Evolutionary conservation across 2,888 invertebrate genomes (phyloP), one percentile per base, ranked within the genome.

Genomic region (Pediacus dermestoides): DNA sequence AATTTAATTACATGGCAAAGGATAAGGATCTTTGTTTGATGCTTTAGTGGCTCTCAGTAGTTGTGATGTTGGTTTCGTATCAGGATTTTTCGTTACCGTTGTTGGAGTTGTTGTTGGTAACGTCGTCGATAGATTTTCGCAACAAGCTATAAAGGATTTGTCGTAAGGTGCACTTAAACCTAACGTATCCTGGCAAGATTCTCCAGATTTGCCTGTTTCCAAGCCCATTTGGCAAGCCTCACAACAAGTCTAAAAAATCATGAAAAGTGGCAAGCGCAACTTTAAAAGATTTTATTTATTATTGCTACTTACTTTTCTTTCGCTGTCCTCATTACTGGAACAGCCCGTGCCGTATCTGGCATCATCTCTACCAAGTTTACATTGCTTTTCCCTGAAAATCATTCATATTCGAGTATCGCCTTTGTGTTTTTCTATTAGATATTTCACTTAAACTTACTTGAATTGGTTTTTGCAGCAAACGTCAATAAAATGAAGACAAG

Each of bases 221-320:
- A 81, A 66, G 1, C 83, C 83, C 23, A 81, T 66, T 59, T 77
- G 76, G 52, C 82, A 82, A 4, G 78, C 75, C 49, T 78, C 77
- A 52, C 81, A 82, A 53, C 82, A 82, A 52, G 75, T 73, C 68
- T 77, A 61, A 47, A 42, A 37, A 33, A 26, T 7, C 10, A 9
- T n/a, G 21, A 18, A 7, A 18, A n/a, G n/a, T n/a, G n/a, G n/a
- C n/a, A n/a, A n/a, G n/a, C n/a, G n/a, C n/a, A n/a, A n/a, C n/a
- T n/a, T n/a, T n/a, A n/a, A n/a, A n/a, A n/a, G n/a, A n/a, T n/a
- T 7, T 28, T 16, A 18, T 13, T 28, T 13, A 28, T 4, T 9
- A 6, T 26, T 6, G 11, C n/a, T 10, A 30, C 27, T 47, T 50
- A 59, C 58, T 46, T 53, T 54, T 48, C 49, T 44, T 18, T 48